These are phyloP conservation scores for Hipparchia sbordonii DNA, from an alignment of 2,888 invertebrate genomes.

Conservation along the genomic window DNA sequence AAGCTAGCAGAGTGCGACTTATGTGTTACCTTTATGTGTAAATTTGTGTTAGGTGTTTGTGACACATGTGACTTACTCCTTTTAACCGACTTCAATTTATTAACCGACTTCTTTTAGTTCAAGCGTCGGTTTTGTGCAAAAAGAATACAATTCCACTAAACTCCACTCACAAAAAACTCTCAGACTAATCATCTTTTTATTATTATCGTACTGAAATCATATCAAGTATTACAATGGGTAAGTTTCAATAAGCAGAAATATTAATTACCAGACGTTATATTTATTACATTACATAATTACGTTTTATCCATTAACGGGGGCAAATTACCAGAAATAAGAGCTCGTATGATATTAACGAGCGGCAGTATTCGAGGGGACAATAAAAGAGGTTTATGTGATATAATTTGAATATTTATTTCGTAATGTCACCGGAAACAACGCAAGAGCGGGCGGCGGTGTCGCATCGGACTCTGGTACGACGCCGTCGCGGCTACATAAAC, in stretches of 20 bases:
- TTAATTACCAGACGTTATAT: neutral
- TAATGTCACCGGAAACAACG: conserved; percentile 80
- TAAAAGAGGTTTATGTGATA: conserved; percentile 64
- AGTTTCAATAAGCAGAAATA: neutral
- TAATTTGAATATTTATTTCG: conserved; percentile 81
- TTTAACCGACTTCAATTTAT: no score
- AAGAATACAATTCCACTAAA: no score
- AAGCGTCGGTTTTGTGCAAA: no score
- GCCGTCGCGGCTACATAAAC: conserved; percentile 73
- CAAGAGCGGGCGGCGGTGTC: conserved; percentile 67
- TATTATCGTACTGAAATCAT: neutral
- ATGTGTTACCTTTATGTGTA: no score
- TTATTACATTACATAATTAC: conserved; percentile 20
- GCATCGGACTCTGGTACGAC: conserved; percentile 71
- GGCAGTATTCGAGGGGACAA: conserved; percentile 41
- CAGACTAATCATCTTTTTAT: no score
- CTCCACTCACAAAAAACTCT: no score
- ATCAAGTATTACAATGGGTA: neutral
- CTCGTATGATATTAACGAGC: conserved; percentile 34
- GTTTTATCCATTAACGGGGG: conserved; percentile 23
- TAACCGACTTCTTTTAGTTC: no score
- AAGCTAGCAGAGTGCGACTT: neutral
- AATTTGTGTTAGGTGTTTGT: no score
- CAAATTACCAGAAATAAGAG: conserved; percentile 30
- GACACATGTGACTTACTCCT: no score